Percentiles rank a stretch among this genome's conserved stretches.
Conservation (phyloP, 2,797 vertebrate species). For the Etheostoma perlongum region DNA sequence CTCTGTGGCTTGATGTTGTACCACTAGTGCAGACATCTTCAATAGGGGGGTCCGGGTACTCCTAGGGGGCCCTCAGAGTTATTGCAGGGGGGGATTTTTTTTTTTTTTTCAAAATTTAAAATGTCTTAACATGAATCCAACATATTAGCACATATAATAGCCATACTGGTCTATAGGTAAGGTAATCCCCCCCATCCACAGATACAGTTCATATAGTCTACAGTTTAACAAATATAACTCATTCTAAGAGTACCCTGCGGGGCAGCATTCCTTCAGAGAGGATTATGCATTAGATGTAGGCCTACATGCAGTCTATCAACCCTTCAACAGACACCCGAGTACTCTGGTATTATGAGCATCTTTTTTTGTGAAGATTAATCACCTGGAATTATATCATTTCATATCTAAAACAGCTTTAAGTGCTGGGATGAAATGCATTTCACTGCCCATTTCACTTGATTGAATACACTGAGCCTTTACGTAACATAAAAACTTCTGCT, state of each 20-base stretch:
- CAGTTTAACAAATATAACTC: background rate
- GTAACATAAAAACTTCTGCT: slow-evolving; percentile 46
- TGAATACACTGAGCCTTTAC: slow-evolving; percentile 55
- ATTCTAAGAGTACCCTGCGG: background rate
- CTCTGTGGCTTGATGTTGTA: too few relatives aligned
- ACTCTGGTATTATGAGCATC: slow-evolving; percentile 34
- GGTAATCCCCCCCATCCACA: too few relatives aligned
- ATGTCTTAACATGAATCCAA: too few relatives aligned
- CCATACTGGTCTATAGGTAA: too few relatives aligned
- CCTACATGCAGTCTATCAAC: slow-evolving; percentile 29
- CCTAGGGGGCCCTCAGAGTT: too few relatives aligned
- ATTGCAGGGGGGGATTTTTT: too few relatives aligned
- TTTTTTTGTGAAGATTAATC: slow-evolving; percentile 55
- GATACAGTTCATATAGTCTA: background rate
- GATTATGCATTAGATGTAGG: slow-evolving; percentile 33
- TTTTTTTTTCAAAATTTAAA: too few relatives aligned
- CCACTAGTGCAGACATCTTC: too few relatives aligned
- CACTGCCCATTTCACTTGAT: slow-evolving; percentile 60
- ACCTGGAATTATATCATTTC: slow-evolving; percentile 47
- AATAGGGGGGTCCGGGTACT: too few relatives aligned
- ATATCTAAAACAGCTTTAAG: slow-evolving; percentile 49
- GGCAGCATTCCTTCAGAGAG: slow-evolving; percentile 22
- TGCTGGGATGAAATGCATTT: slow-evolving; percentile 46
- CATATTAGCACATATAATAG: too few relatives aligned
- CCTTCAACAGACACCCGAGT: slow-evolving; percentile 31